These are phyloP conservation scores for Indicator indicator DNA, from an alignment of 2,113 vertebrate genomes.

Conservation along the genomic window DNA sequence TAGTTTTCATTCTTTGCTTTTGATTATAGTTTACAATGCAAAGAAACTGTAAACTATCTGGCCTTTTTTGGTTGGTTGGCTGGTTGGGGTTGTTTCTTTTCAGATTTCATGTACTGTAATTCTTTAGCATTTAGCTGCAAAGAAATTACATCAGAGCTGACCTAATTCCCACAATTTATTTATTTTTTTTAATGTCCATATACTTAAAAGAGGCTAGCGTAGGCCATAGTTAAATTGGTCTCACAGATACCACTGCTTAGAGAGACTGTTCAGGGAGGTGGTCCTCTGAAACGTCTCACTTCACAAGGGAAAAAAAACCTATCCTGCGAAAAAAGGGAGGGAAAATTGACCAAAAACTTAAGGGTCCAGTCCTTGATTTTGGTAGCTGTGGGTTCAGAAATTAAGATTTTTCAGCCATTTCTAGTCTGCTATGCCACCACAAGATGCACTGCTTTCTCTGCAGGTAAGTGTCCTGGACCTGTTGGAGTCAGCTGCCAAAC, in stretches of 20 bases:
- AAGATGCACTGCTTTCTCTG: background rate
- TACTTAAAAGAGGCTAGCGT: background rate
- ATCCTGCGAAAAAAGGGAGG: accelerated
- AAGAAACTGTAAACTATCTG: background rate
- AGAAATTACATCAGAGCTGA: background rate
- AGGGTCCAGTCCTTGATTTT: background rate
- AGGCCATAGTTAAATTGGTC: background rate
- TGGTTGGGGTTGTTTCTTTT: background rate
- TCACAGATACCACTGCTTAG: accelerated
- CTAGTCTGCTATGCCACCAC: background rate
- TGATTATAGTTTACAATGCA: background rate
- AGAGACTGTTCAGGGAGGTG: background rate
- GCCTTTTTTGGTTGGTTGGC: too few species aligned
- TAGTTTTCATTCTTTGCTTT: background rate
- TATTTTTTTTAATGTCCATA: background rate
- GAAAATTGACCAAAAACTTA: background rate
- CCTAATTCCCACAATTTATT: background rate
- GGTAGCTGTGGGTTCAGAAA: background rate
- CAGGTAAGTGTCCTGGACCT: background rate
- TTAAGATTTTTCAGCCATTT: background rate
- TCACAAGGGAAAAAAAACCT: background rate
- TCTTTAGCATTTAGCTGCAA: background rate
- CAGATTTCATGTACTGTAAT: background rate
- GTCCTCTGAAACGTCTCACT: background rate
- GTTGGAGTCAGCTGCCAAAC: background rate